phyloP scores from a whole-genome alignment of 2,113 vertebrate genomes.

The Gymnorhina tibicen region DNA sequence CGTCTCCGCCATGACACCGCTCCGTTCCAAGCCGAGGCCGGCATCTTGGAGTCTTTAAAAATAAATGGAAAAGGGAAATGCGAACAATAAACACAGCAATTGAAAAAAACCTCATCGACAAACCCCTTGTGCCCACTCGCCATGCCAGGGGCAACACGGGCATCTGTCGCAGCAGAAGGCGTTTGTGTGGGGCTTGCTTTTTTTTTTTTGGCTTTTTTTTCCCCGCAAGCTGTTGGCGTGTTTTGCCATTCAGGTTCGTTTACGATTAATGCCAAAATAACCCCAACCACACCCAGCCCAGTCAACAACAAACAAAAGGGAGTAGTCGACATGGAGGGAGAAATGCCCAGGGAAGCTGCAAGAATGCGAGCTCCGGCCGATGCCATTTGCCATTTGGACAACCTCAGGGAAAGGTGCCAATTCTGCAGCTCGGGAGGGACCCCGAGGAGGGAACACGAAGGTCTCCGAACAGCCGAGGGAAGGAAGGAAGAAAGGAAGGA shows the following conservation, averaged over 20 bases:
- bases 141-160: slow-evolving; percentile 75
- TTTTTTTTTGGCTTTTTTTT: background rate
- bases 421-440: slow-evolving; percentile 51
- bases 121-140: slow-evolving; percentile 63
- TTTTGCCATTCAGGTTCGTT: slow-evolving; percentile 74
- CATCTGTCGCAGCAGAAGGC: slow-evolving; percentile 76
- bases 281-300: slow-evolving; percentile 56
- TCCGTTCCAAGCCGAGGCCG: slow-evolving; percentile 70
- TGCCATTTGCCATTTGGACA: slow-evolving; percentile 69
- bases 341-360: slow-evolving; percentile 67
- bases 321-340: slow-evolving; percentile 66
- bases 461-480: slow-evolving; percentile 41
- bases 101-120: slow-evolving; percentile 58
- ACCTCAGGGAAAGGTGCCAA: slow-evolving; percentile 69
- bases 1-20: slow-evolving; percentile 78
- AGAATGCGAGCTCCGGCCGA: slow-evolving; percentile 54
- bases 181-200: slow-evolving; percentile 28
- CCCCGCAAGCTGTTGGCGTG: slow-evolving; percentile 56
- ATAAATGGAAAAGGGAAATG: slow-evolving; percentile 58
- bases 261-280: slow-evolving; percentile 70
- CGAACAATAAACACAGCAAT: slow-evolving; percentile 67
- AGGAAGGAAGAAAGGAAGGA: slow-evolving; percentile 53
- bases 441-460: slow-evolving; percentile 23
- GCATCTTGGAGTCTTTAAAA: slow-evolving; percentile 69
- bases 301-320: slow-evolving; percentile 79